These are phyloP conservation scores for Lampropteryx suffumata DNA, from an alignment of 2,888 invertebrate genomes.

Conservation along the genomic window DNA sequence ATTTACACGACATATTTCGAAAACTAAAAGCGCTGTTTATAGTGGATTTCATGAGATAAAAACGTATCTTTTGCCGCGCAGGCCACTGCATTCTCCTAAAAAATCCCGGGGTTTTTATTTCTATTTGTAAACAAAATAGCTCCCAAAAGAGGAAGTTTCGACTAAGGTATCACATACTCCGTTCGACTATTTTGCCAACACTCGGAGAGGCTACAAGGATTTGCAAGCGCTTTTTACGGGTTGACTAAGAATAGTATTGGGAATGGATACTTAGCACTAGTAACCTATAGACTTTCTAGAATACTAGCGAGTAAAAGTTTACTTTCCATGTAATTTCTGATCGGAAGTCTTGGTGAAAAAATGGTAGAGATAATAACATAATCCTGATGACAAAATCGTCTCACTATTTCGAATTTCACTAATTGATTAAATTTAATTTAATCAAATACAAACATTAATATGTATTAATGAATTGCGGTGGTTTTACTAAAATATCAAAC, in stretches of 20 bases:
- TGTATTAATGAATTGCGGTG: too few relatives aligned
- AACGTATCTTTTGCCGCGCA: background rate
- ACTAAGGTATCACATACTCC: constrained; percentile 68
- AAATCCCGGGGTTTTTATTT: background rate
- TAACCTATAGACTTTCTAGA: background rate
- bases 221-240: constrained; percentile 68
- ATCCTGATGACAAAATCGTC: too few relatives aligned
- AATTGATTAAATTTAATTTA: too few relatives aligned
- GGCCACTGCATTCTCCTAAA: too few relatives aligned
- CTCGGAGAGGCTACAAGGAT: constrained; percentile 59
- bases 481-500: too few relatives aligned
- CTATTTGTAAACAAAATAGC: constrained; percentile 39
- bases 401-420: too few relatives aligned
- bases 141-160: constrained; percentile 57
- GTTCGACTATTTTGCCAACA: constrained; percentile 67
- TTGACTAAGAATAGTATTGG: constrained; percentile 53
- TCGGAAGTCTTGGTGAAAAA: too few relatives aligned
- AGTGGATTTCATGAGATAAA: background rate
- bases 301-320: too few relatives aligned
- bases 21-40: background rate
- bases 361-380: too few relatives aligned
- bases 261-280: constrained; percentile 17
- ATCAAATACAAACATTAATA: too few relatives aligned
- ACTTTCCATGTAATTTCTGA: too few relatives aligned
- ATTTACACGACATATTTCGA: too few relatives aligned